These are phyloP conservation scores for Drosophila colorata DNA, from an alignment of 2,888 invertebrate genomes.

Conservation along the genomic window DNA sequence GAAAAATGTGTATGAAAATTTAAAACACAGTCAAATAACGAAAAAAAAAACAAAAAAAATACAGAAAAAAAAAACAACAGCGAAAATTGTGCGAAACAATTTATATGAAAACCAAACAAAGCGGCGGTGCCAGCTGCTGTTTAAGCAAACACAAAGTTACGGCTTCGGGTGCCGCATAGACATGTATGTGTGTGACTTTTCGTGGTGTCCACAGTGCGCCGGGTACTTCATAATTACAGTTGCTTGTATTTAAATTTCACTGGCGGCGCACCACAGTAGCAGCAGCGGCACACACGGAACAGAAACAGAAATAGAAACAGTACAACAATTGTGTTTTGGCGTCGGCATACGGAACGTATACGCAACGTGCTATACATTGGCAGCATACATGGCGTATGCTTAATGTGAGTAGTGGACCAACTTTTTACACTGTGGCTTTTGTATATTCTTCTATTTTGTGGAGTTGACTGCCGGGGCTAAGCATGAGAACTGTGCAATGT, in stretches of 20 bases:
- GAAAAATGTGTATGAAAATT: constrained; percentile 56
- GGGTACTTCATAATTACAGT: constrained; percentile 73
- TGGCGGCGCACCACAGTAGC: constrained; percentile 36
- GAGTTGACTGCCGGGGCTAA: background rate
- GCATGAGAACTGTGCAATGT: constrained; percentile 16
- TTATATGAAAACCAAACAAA: constrained; percentile 67
- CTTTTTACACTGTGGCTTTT: constrained; percentile 35
- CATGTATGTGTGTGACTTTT: constrained; percentile 60
- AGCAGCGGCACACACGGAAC: background rate
- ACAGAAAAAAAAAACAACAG: constrained; percentile 27
- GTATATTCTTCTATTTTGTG: constrained; percentile 6
- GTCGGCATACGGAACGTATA: constrained; percentile 43
- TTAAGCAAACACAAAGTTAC: constrained; percentile 76
- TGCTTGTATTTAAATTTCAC: constrained; percentile 71
- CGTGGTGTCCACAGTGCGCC: constrained; percentile 55
- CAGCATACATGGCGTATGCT: constrained; percentile 47
- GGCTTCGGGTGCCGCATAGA: constrained; percentile 20
- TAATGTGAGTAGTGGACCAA: constrained; percentile 63
- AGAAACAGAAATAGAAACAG: background rate
- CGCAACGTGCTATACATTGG: constrained; percentile 21
- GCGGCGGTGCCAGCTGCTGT: constrained; percentile 65
- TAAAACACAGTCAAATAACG: constrained; percentile 29
- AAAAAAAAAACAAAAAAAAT: constrained; percentile 24
- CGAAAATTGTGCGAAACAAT: constrained; percentile 64
- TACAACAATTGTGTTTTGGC: constrained; percentile 48